phyloP scores from a whole-genome alignment of 1,140 invertebrate genomes.

The Drosophila willistoni region DNA sequence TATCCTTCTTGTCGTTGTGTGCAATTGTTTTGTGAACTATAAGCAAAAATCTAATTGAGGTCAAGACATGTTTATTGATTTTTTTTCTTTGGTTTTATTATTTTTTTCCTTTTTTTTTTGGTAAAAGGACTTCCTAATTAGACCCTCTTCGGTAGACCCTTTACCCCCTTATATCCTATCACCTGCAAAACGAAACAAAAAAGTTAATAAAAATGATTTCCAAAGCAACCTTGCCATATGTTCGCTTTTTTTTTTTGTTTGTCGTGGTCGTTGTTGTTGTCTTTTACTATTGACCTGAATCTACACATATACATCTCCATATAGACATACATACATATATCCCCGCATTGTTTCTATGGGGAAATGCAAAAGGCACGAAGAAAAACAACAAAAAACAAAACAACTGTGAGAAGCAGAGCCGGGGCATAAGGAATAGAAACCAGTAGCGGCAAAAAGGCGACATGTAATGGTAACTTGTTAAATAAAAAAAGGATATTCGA shows the following conservation, averaged over 20 bases:
- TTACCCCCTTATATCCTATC: background rate
- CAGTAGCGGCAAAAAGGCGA: background rate
- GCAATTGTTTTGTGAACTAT: slow-evolving; percentile 14
- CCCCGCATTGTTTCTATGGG: slow-evolving; percentile 10
- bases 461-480: slow-evolving; percentile 7
- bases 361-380: slow-evolving; percentile 3
- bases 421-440: background rate
- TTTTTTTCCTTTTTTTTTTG: slow-evolving; percentile 3
- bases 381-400: slow-evolving; percentile 1
- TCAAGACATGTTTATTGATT: slow-evolving; percentile 14
- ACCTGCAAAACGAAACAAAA: slow-evolving; percentile 2
- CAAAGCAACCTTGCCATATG: slow-evolving; percentile 13
- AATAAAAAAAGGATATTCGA: background rate
- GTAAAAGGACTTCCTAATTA: slow-evolving; percentile 14
- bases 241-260: slow-evolving; percentile 1
- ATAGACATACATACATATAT: background rate
- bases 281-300: slow-evolving; percentile 14
- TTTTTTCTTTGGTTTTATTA: background rate
- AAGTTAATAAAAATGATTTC: slow-evolving; percentile 13
- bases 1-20: background rate
- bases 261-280: slow-evolving; percentile 3
- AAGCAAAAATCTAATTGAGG: slow-evolving; percentile 14
- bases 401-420: background rate
- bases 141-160: background rate
- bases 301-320: background rate